Conservation (phyloP, 2,888 invertebrate genomes). For the Parnassius glacialis region DNA sequence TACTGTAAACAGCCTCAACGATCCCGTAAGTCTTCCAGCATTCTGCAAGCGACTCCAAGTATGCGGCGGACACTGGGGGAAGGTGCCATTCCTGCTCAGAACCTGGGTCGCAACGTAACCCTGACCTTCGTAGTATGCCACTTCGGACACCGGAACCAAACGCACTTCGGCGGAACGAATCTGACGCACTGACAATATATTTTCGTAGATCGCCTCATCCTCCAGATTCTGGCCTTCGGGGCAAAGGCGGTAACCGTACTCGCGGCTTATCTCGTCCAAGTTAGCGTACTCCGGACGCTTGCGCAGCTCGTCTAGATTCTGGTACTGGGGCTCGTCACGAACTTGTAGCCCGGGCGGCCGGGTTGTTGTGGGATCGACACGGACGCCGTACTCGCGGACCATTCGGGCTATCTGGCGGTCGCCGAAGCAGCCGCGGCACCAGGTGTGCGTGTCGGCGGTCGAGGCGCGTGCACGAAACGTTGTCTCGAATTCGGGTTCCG, state of each 20-base stretch:
- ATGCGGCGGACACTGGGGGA: conserved; percentile 76
- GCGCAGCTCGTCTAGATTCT: conserved; percentile 71
- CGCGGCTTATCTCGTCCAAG: conserved; percentile 75
- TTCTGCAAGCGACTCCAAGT: conserved; percentile 74
- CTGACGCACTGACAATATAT: conserved; percentile 75
- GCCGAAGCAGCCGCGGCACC: conserved; percentile 58
- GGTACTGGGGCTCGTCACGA: conserved; percentile 73
- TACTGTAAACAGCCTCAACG: conserved; percentile 67
- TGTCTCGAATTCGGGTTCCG: conserved; percentile 54
- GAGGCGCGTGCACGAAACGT: conserved; percentile 63
- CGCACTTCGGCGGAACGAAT: conserved; percentile 77
- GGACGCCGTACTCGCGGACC: conserved; percentile 71
- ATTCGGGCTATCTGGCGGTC: conserved; percentile 63
- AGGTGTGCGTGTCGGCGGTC: conserved; percentile 53
- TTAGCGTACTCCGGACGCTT: conserved; percentile 77
- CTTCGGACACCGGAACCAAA: conserved; percentile 76
- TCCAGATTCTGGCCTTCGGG: conserved; percentile 78
- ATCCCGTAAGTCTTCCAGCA: conserved; percentile 64
- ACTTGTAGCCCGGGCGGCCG: conserved; percentile 65
- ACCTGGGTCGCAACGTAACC: conserved; percentile 76
- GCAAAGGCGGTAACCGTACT: conserved; percentile 75
- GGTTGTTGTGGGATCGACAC: conserved; percentile 62
- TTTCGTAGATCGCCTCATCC: conserved; percentile 77
- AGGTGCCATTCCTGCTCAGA: conserved; percentile 74
- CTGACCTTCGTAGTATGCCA: conserved; percentile 74